These are phyloP conservation scores for Hylaeus anthracinus DNA, from an alignment of 1,140 invertebrate species.

Conservation along the genomic window DNA sequence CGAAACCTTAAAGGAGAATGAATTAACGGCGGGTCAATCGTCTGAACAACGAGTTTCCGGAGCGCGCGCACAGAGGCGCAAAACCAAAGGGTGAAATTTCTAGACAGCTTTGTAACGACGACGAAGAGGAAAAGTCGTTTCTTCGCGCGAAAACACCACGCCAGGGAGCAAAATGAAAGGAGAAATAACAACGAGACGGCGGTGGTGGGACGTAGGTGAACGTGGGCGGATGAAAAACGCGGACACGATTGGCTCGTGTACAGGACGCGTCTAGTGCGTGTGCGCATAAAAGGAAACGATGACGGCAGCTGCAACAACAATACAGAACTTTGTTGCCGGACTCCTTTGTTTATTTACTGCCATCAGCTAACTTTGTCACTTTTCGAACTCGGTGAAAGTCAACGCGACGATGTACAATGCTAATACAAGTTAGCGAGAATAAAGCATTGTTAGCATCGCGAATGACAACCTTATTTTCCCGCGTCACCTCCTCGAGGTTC, in stretches of 20 bases:
- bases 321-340: slow-evolving; percentile 3
- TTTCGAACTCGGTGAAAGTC: neutral
- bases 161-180: neutral
- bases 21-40: no score
- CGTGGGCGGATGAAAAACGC: neutral
- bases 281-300: neutral
- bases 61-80: neutral
- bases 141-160: neutral
- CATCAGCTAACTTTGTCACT: neutral
- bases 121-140: slow-evolving; percentile 19
- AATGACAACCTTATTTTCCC: neutral
- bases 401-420: neutral
- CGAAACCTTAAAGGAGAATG: neutral
- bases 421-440: no score
- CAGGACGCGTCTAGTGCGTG: neutral
- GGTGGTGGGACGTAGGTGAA: neutral
- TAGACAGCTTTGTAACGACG: neutral
- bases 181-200: neutral
- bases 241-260: neutral
- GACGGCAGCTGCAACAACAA: slow-evolving; percentile 28
- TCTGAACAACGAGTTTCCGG: neutral
- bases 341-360: neutral
- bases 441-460: neutral
- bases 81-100: neutral
- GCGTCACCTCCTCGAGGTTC: neutral